These are phyloP conservation scores for Phataginus tricuspis DNA, from an alignment of 2,797 vertebrate genomes.

Conservation along the genomic window DNA sequence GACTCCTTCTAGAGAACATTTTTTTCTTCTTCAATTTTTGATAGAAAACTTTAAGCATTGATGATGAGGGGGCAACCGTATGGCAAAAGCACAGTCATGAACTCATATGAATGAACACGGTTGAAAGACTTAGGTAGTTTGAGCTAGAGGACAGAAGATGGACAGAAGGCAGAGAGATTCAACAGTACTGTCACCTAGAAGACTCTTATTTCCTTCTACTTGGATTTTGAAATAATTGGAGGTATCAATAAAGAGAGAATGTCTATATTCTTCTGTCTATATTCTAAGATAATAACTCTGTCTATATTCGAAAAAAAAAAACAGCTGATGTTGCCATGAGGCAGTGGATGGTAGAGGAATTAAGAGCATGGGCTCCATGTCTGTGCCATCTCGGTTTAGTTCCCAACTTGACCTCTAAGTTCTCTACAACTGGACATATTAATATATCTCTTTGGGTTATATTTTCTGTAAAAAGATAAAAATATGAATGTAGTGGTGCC, in stretches of 20 bases:
- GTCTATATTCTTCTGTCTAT: not conserved
- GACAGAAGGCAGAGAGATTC: not conserved
- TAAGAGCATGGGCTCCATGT: not conserved
- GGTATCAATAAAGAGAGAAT: not conserved
- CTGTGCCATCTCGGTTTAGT: not conserved
- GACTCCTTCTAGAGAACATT: not conserved
- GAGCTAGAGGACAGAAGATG: not conserved
- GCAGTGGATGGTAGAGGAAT: not conserved
- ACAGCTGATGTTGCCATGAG: not conserved
- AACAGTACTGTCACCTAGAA: not conserved
- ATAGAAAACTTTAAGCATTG: not conserved
- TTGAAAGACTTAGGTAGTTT: not conserved
- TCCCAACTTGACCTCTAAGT: not conserved
- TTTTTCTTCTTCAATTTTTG: not conserved
- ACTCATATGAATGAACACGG: not conserved
- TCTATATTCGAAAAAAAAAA: not conserved
- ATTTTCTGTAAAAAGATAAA: not conserved
- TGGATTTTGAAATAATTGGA: slow-evolving; percentile 9
- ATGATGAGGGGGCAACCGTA: not conserved
- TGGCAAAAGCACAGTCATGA: not conserved
- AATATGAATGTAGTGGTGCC: not conserved
- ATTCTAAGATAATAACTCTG: not conserved
- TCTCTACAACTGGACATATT: not conserved
- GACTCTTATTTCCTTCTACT: not conserved
- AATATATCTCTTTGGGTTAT: not conserved